Conservation (phyloP, 1,140 invertebrate genomes). For the Bombus sylvicola region DNA sequence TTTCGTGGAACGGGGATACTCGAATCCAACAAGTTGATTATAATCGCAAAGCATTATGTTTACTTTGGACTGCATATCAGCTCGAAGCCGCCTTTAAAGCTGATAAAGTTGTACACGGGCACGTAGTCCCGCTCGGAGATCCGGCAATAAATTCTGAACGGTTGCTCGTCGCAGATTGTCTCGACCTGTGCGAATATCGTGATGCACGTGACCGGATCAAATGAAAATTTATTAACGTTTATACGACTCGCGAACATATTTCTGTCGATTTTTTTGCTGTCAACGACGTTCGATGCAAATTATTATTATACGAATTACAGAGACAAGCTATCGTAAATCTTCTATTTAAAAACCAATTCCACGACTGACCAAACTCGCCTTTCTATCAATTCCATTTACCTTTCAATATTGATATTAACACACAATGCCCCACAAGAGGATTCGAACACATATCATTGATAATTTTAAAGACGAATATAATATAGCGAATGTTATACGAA, state of each 20-base stretch:
- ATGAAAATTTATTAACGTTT: slow-evolving; percentile 9
- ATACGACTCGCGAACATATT: neutral
- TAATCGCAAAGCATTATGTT: neutral
- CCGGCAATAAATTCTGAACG: slow-evolving; percentile 66
- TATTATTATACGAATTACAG: neutral
- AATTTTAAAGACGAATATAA: too few species aligned
- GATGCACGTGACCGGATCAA: neutral
- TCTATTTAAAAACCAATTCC: neutral
- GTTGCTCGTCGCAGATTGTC: slow-evolving; percentile 50
- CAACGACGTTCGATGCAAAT: neutral
- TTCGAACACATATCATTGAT: too few species aligned
- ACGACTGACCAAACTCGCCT: neutral
- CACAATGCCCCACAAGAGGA: too few species aligned
- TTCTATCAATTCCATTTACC: neutral
- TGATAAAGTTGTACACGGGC: slow-evolving; percentile 59
- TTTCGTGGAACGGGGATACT: neutral
- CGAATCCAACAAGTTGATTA: neutral
- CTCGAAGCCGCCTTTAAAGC: slow-evolving; percentile 62
- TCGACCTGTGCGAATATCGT: slow-evolving; percentile 40
- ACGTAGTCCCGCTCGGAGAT: slow-evolving; percentile 56
- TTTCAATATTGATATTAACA: too few species aligned
- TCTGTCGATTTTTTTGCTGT: neutral
- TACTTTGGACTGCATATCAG: slow-evolving; percentile 55
- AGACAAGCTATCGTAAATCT: neutral
- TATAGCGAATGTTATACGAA: too few species aligned